Evolutionary conservation across 92 coral and sea anemone genomes (phyloP).

Genomic region (Zoanthus sociatus): DNA sequence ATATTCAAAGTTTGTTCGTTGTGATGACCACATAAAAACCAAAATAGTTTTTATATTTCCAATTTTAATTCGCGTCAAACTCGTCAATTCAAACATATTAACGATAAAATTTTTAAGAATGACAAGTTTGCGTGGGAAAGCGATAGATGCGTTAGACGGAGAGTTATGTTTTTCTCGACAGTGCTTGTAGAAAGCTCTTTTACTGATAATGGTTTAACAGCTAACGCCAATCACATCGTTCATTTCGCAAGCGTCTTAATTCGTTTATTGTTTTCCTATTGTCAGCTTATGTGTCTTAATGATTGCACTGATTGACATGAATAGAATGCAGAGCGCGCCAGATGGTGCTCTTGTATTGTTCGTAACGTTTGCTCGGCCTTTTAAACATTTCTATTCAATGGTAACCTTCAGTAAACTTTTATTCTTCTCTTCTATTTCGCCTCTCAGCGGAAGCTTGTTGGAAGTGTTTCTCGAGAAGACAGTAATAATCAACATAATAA

Average conservation of each 20-base stretch:
- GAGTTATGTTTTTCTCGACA: conserved; percentile 75
- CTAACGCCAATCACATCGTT: conserved; percentile 89
- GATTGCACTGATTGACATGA: conserved; percentile 95
- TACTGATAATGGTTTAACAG: conserved; percentile 91
- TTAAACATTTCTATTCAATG: conserved; percentile 91
- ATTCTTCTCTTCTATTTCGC: conserved; percentile 81
- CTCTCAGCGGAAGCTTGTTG: conserved; percentile 94
- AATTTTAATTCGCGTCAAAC: conserved; percentile 56
- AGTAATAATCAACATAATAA: conserved; percentile 87
- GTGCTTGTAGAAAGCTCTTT: conserved; percentile 84
- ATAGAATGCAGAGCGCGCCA: conserved; percentile 95
- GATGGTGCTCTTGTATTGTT: conserved; percentile 86
- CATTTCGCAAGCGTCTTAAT: conserved; percentile 90
- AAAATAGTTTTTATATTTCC: conserved; percentile 31
- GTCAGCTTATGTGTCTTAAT: conserved; percentile 94
- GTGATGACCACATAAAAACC: neutral
- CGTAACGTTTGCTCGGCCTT: conserved; percentile 89
- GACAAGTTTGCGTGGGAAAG: conserved; percentile 75
- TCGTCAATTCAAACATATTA: conserved; percentile 36
- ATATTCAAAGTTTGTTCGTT: neutral
- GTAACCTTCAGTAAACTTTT: conserved; percentile 78
- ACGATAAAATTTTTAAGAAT: conserved; percentile 6
- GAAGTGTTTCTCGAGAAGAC: conserved; percentile 73
- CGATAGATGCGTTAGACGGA: conserved; percentile 69
- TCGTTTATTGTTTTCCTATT: conserved; percentile 95